Evolutionary conservation across 1,140 invertebrate genomes (phyloP).

Genomic region (Arion vulgaris): DNA sequence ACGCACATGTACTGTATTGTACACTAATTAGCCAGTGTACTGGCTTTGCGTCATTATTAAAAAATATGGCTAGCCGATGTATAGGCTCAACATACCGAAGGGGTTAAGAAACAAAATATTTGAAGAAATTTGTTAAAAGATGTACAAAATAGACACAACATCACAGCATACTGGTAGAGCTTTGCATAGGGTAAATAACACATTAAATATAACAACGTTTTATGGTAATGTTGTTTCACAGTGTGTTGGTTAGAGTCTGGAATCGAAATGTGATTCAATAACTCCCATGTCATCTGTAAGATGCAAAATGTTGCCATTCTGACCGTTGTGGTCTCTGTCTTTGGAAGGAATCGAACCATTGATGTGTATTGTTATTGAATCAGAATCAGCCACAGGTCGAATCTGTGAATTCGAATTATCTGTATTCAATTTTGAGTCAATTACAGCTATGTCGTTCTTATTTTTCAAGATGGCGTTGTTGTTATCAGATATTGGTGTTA

Average conservation of each 20-base stretch:
- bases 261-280: not conserved
- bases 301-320: not conserved
- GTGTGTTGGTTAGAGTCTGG: not conserved
- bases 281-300: not conserved
- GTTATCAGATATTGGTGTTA: not conserved
- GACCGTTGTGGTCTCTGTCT: not conserved
- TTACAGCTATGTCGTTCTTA: not conserved
- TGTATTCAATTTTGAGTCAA: not conserved
- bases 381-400: not conserved
- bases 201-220: not conserved
- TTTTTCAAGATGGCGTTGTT: constrained; percentile 13
- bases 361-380: constrained; percentile 1
- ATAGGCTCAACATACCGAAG: too few relatives aligned
- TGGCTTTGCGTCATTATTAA: too few relatives aligned
- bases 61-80: too few relatives aligned
- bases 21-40: too few relatives aligned
- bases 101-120: too few relatives aligned
- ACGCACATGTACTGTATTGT: too few relatives aligned
- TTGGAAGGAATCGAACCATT: constrained; percentile 23
- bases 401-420: not conserved
- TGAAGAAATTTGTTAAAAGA: too few relatives aligned
- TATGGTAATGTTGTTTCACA: not conserved
- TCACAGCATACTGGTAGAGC: too few relatives aligned
- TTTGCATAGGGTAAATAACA: too few relatives aligned
- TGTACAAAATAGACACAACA: too few relatives aligned